Conservation (phyloP, 37 sponge, comb jelly and placozoan species). For the Haliclona indistincta region DNA sequence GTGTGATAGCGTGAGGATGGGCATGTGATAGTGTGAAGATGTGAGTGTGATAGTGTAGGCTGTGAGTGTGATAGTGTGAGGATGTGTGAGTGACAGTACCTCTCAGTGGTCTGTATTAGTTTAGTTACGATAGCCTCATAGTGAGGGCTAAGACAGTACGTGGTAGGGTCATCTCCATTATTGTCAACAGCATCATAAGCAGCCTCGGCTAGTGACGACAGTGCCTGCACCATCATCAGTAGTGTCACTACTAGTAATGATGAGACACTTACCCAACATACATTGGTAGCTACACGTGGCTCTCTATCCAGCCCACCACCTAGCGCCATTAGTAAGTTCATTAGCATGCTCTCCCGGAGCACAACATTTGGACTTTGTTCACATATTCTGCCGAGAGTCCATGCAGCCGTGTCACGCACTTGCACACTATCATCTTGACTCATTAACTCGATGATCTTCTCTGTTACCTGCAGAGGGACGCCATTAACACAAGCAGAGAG, state of each 20-base stretch:
- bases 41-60: background rate
- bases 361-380: slow-evolving; percentile 82
- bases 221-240: slow-evolving; percentile 55
- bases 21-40: background rate
- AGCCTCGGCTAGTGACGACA: slow-evolving; percentile 95
- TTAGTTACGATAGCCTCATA: slow-evolving; percentile 74
- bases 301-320: slow-evolving; percentile 70
- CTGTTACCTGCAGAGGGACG: slow-evolving; percentile 48
- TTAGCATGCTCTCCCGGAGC: slow-evolving; percentile 50
- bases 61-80: background rate
- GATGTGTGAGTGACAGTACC: slow-evolving; percentile 24
- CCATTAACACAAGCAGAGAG: background rate
- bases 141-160: slow-evolving; percentile 73
- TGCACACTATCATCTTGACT: slow-evolving; percentile 70
- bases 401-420: slow-evolving; percentile 95
- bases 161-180: slow-evolving; percentile 59
- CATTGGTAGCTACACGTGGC: slow-evolving; percentile 94
- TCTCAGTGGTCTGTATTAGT: slow-evolving; percentile 71
- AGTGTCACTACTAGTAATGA: background rate
- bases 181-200: slow-evolving; percentile 70
- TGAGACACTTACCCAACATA: slow-evolving; percentile 84
- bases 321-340: slow-evolving; percentile 68
- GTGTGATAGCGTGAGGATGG: background rate
- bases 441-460: slow-evolving; percentile 71
- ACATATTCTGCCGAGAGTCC: slow-evolving; percentile 96